Base-by-base conservation (phyloP, 2,113 vertebrate genomes). In the Macroglossus sobrinus region DNA sequence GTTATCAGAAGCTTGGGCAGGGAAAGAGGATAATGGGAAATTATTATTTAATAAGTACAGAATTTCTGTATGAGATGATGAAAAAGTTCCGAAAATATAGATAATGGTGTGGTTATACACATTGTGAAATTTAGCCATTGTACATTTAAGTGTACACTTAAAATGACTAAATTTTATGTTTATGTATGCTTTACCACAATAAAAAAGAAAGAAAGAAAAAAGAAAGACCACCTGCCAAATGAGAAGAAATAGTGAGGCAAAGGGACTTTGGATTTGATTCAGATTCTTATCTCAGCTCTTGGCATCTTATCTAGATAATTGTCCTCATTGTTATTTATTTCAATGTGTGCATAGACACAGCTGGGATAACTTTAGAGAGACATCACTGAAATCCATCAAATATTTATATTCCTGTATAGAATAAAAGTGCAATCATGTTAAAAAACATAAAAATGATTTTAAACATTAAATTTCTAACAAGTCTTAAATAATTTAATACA, bases 251-350 rank as follows among this genome's bases (percentile, higher is more conserved):
- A 57, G 57, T 59, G 64, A 55, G 43, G 50, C 57, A 82, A 74
- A 61, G 61, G 19, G 28, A 88, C 61, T 80, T 68, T 86, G 94
- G 55, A 91, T 59, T 53, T 59, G 26, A 78, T 80, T 84, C 80
- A 90, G 40, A 38, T 33, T 87, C 84, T 90, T 79, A 53, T 79
- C 55, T 97, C 93, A 84, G 72, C 57, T 93, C 53, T 90, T 92
- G 89, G 94, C 75, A 87, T 80, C 72, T 95, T 63, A 55, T 74
- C 61, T 81, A 80, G 64, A 76, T 50, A 92, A 40, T 47, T 47
- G 40, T 55, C 75, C 63, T 84, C 40, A 66, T 76, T 59, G 22
- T 40, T 71, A 64, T 71, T 68, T 71, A 75, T 90, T 81, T 94
- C 82, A 93, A 0, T 53, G 59, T 78, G 30, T 57, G 5, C 63